Evolutionary conservation across 2,113 vertebrate species (phyloP).

Genomic region (Rhizomys pruinosus): DNA sequence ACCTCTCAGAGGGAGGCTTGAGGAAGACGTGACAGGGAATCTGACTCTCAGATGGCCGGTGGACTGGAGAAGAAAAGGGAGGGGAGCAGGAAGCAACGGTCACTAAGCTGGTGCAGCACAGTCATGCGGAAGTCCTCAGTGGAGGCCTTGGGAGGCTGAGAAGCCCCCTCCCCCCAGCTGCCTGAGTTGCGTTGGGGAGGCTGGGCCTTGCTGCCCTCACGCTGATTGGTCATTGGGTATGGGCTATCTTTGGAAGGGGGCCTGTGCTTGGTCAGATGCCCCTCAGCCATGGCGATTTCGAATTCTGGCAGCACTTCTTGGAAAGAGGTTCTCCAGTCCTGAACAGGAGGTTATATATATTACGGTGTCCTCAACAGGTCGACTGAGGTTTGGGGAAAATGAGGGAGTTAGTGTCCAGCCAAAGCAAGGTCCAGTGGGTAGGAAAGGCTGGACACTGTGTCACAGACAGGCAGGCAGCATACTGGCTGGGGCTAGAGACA

Average conservation of each 20-base stretch:
- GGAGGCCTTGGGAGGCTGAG: background rate
- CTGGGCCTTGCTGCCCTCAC: background rate
- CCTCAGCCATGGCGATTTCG: background rate
- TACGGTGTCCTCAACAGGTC: background rate
- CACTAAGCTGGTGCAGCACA: background rate
- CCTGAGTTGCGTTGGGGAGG: background rate
- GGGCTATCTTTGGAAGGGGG: background rate
- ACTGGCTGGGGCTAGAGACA: background rate
- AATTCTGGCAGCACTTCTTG: background rate
- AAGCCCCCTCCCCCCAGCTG: background rate
- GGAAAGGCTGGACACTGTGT: background rate
- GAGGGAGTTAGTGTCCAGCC: background rate
- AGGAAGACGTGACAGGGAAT: background rate
- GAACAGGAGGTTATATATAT: background rate
- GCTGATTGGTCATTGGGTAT: too few relatives aligned
- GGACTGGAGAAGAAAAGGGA: background rate
- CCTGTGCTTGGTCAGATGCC: background rate
- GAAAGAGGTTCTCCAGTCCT: background rate
- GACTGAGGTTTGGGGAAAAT: background rate
- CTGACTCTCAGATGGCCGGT: background rate
- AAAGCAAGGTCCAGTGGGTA: background rate
- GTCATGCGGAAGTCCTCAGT: background rate
- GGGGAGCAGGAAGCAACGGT: background rate
- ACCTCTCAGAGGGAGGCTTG: background rate
- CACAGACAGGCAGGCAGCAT: rapidly evolving